phyloP scores from a whole-genome alignment of 2,888 invertebrate species.

The Nomada hirtipes region DNA sequence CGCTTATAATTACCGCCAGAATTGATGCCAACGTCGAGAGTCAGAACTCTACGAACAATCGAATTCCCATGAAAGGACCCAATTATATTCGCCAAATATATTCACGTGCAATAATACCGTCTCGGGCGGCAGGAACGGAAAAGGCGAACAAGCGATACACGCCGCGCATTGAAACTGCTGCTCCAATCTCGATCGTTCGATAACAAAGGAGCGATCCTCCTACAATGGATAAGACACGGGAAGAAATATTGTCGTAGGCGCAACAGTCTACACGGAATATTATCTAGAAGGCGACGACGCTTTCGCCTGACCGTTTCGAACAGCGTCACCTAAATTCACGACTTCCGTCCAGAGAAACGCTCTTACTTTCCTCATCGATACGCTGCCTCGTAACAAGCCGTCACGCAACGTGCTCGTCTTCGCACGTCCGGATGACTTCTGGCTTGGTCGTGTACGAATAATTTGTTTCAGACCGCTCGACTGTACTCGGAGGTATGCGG shows the following conservation, averaged over 20 bases:
- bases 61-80: constrained; percentile 11
- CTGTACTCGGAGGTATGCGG: too few relatives aligned
- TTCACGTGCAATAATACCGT: background rate
- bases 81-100: background rate
- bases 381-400: constrained; percentile 33
- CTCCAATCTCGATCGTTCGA: background rate
- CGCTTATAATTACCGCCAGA: constrained; percentile 18
- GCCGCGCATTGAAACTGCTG: too few relatives aligned
- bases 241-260: constrained; percentile 53
- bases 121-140: background rate
- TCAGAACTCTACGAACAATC: constrained; percentile 4
- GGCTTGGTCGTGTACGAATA: background rate
- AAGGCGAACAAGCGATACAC: background rate
- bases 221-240: constrained; percentile 33
- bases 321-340: constrained; percentile 64
- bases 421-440: background rate
- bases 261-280: constrained; percentile 34
- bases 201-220: background rate
- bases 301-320: constrained; percentile 64
- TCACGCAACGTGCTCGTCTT: constrained; percentile 47
- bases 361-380: constrained; percentile 74
- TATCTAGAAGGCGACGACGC: constrained; percentile 54
- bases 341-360: constrained; percentile 67
- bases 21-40: background rate
- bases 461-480: background rate